Evolutionary conservation across 2,888 invertebrate genomes (phyloP).

Genomic region (Trisateles emortualis): DNA sequence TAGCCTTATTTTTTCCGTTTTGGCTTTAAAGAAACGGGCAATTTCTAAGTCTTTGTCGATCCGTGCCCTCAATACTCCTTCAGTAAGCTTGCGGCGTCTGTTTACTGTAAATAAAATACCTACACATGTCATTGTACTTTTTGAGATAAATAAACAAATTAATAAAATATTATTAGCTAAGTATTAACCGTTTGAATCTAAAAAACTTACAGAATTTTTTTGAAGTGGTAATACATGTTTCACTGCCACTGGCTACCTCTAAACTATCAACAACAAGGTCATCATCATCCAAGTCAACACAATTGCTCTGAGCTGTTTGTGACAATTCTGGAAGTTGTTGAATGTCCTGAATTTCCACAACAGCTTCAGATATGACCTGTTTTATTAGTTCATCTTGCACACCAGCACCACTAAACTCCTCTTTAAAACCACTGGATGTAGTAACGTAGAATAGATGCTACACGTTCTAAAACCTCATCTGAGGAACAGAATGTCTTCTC

Average conservation of each 20-base stretch:
- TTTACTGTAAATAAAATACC: neutral
- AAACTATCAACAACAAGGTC: too few species aligned
- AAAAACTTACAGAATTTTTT: too few species aligned
- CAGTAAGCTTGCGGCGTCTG: too few species aligned
- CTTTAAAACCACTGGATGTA: neutral
- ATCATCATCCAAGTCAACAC: neutral
- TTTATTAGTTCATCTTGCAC: neutral
- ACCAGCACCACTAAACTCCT: neutral
- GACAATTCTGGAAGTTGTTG: neutral
- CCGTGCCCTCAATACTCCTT: neutral
- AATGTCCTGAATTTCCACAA: neutral
- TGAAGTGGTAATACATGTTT: too few species aligned
- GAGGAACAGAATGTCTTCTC: neutral
- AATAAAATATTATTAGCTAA: too few species aligned
- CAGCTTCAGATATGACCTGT: neutral
- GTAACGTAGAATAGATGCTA: neutral
- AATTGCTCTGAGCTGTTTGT: neutral
- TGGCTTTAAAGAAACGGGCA: neutral
- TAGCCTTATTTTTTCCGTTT: neutral
- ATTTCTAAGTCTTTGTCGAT: neutral
- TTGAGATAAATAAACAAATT: too few species aligned
- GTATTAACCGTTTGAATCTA: too few species aligned
- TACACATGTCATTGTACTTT: too few species aligned
- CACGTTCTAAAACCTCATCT: neutral
- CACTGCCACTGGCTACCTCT: too few species aligned